These are phyloP conservation scores for Gymnogyps californianus DNA, from an alignment of 2,113 vertebrate species.

Conservation along the genomic window DNA sequence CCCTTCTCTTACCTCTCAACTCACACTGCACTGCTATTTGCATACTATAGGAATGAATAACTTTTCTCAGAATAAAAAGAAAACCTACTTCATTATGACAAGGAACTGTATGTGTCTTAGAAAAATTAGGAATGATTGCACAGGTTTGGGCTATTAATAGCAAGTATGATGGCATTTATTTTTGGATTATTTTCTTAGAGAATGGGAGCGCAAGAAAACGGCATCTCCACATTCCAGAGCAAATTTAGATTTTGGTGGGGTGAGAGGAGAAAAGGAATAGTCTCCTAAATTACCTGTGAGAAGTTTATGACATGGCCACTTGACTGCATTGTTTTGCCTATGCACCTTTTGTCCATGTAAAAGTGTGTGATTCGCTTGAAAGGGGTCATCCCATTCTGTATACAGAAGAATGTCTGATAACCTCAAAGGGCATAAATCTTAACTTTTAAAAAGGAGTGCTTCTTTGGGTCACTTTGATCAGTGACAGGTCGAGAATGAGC, in stretches of 20 bases:
- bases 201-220: background rate
- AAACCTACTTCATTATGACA: background rate
- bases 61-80: background rate
- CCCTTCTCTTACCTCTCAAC: background rate
- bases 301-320: conserved; percentile 45
- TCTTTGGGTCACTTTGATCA: conserved; percentile 86
- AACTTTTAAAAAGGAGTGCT: conserved; percentile 79
- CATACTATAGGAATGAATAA: background rate
- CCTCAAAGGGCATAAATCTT: conserved; percentile 69
- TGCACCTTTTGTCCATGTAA: conserved; percentile 26
- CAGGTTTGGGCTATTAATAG: background rate
- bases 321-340: conserved; percentile 42
- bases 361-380: conserved; percentile 52
- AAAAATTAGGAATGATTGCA: conserved; percentile 2
- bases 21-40: background rate
- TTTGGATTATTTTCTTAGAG: background rate
- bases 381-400: conserved; percentile 41
- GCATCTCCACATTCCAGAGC: background rate
- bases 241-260: conserved; percentile 7
- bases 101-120: background rate
- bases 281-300: conserved; percentile 46
- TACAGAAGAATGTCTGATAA: conserved; percentile 71
- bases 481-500: conserved; percentile 87
- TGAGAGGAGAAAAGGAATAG: background rate
- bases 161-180: background rate